These are phyloP conservation scores for Xestia xanthographa DNA, from an alignment of 2,888 invertebrate species.

Conservation along the genomic window DNA sequence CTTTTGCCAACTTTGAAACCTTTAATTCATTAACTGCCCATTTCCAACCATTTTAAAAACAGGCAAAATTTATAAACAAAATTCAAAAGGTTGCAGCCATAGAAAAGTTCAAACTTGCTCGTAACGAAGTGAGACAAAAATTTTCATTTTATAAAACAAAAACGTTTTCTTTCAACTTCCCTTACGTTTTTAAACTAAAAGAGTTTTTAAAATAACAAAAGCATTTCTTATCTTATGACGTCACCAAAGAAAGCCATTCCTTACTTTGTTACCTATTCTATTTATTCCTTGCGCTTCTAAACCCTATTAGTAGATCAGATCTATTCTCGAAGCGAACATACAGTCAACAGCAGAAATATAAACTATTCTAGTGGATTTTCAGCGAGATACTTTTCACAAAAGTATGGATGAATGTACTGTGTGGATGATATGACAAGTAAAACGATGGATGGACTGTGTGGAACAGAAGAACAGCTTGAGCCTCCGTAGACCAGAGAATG, in stretches of 20 bases:
- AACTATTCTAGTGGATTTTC: neutral
- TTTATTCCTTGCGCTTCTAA: slow-evolving; percentile 27
- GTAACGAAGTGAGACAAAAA: neutral
- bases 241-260: neutral
- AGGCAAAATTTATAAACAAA: neutral
- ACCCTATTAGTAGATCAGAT: slow-evolving; percentile 34
- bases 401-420: neutral
- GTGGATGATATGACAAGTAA: too few relatives aligned
- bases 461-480: too few relatives aligned
- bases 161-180: neutral
- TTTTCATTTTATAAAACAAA: neutral
- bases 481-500: too few relatives aligned
- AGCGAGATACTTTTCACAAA: neutral
- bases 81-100: neutral
- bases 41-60: neutral
- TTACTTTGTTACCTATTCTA: neutral
- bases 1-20: neutral
- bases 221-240: neutral
- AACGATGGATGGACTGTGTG: too few relatives aligned
- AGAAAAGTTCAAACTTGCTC: neutral
- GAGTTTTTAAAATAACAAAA: slow-evolving; percentile 1
- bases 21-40: neutral
- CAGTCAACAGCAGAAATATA: neutral
- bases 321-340: slow-evolving; percentile 26
- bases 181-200: neutral